Evolutionary conservation across 2,113 vertebrate genomes (phyloP).

Genomic region (Sinocyclocheilus rhinocerous): DNA sequence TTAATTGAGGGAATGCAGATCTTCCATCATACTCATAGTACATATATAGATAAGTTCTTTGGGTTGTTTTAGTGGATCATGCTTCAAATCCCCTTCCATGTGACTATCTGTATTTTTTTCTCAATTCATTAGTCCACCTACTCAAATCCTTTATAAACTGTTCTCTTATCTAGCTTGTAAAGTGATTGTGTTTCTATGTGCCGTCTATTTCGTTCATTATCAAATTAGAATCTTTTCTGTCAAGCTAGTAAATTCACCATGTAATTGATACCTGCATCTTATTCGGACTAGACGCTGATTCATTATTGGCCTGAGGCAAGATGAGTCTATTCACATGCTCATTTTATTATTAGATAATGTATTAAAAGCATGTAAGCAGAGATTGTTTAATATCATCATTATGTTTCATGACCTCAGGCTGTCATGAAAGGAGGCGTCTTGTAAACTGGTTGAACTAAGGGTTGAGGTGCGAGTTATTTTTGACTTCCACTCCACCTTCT

Average conservation of each 20-base stretch:
- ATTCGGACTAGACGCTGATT: neutral
- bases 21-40: neutral
- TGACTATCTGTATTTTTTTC: neutral
- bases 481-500: neutral
- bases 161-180: neutral
- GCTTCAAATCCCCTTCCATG: neutral
- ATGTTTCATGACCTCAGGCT: neutral
- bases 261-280: neutral
- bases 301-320: neutral
- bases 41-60: neutral
- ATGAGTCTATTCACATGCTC: neutral
- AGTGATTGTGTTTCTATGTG: neutral
- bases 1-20: neutral
- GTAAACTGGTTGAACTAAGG: neutral
- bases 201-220: neutral
- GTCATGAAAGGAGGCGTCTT: neutral
- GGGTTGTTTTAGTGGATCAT: neutral
- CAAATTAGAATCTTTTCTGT: neutral
- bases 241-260: neutral
- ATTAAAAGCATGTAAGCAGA: neutral
- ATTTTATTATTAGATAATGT: conserved; percentile 12
- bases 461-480: neutral
- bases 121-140: neutral
- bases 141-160: neutral
- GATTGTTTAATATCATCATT: neutral